Conservation (phyloP, 2,888 invertebrate species). For the Sabatieria punctata region DNA sequence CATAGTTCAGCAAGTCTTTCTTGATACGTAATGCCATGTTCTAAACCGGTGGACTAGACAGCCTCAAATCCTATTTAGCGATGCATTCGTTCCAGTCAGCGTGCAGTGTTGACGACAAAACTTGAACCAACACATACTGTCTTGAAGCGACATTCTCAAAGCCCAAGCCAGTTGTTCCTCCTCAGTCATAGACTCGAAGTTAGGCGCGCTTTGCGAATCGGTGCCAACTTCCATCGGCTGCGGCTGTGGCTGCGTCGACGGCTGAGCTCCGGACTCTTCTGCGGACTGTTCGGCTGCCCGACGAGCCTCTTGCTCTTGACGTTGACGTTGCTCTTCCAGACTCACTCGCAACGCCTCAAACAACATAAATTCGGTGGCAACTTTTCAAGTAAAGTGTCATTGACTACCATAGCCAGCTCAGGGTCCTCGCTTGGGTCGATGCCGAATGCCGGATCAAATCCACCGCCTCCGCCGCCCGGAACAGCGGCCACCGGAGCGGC, state of each 20-base stretch:
- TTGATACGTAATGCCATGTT: too few relatives aligned
- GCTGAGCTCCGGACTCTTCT: conserved; percentile 12
- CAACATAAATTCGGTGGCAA: background rate
- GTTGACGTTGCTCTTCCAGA: conserved; percentile 40
- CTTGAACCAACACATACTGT: background rate
- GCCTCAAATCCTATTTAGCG: too few relatives aligned
- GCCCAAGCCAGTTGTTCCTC: conserved; percentile 98
- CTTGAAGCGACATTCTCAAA: conserved; percentile 95
- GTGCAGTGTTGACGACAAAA: too few relatives aligned
- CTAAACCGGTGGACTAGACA: too few relatives aligned
- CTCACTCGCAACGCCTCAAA: conserved; percentile 38
- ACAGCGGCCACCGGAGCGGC: conserved; percentile 39
- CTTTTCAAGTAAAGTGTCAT: background rate
- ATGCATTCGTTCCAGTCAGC: too few relatives aligned
- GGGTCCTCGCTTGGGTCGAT: conserved; percentile 99
- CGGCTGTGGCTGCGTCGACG: conserved; percentile 12
- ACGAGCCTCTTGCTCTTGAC: conserved; percentile 35
- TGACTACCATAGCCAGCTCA: conserved; percentile 63
- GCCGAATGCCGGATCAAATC: conserved; percentile 67
- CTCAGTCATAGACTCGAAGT: conserved; percentile 81
- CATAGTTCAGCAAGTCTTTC: too few relatives aligned
- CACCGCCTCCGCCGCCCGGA: conserved; percentile 39
- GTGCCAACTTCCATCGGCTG: conserved; percentile 13
- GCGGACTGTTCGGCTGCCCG: conserved; percentile 12
- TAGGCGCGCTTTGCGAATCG: conserved; percentile 41